Percentiles rank a stretch among this genome's conserved stretches.
Evolutionary conservation across 1,140 invertebrate genomes (phyloP).

Genomic region (Pseudomyrmex concolor): DNA sequence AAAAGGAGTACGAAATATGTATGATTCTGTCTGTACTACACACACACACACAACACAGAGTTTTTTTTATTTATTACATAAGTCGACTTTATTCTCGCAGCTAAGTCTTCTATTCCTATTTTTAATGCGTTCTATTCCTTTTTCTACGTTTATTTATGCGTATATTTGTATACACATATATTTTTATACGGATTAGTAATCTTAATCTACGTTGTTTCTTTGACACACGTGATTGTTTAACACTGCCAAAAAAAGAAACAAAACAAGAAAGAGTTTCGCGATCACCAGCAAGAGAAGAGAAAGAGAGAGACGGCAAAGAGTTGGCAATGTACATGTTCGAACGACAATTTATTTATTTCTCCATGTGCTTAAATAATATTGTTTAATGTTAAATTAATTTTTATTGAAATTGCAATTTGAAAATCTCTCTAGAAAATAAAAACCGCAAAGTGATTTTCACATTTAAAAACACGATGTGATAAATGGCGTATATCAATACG

Average conservation of each 20-base stretch:
- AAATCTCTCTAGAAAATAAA: not conserved
- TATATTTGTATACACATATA: slow-evolving; percentile 76
- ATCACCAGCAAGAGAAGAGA: slow-evolving; percentile 9
- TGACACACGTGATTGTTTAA: slow-evolving; percentile 12
- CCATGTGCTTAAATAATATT: not conserved
- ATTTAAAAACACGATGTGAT: slow-evolving; percentile 19
- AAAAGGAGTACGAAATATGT: not conserved
- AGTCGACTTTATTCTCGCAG: slow-evolving; percentile 72
- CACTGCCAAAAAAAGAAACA: slow-evolving; percentile 22
- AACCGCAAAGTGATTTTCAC: slow-evolving; percentile 18
- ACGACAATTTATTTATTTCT: no score
- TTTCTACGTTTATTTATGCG: slow-evolving; percentile 79
- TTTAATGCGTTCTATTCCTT: slow-evolving; percentile 23
- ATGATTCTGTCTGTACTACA: slow-evolving; percentile 38
- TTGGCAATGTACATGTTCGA: slow-evolving; percentile 21
- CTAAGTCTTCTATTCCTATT: slow-evolving; percentile 67
- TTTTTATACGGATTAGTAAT: slow-evolving; percentile 59
- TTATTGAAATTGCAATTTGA: slow-evolving; percentile 11
- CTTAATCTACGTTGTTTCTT: slow-evolving; percentile 26
- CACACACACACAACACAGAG: slow-evolving; percentile 15
- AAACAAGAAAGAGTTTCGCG: no score
- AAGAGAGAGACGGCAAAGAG: not conserved
- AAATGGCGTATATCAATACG: slow-evolving; percentile 40
- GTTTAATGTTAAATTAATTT: slow-evolving; percentile 49
- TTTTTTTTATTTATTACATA: slow-evolving; percentile 78